Evolutionary conservation across 2,888 invertebrate genomes (phyloP).

Genomic region (Steinernema scapterisci): DNA sequence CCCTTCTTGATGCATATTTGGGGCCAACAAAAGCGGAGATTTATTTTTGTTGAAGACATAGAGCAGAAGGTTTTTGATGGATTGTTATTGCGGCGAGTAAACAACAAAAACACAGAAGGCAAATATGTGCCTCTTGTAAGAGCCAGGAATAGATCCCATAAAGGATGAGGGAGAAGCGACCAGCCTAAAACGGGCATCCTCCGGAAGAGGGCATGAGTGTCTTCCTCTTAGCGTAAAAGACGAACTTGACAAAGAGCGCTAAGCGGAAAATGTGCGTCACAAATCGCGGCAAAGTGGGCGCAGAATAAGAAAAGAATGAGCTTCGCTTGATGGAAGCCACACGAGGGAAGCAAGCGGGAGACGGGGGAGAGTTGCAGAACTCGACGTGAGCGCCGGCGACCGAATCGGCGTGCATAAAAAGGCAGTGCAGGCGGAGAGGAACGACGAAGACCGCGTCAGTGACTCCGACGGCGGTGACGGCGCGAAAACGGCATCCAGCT

Average conservation of each 20-base stretch:
- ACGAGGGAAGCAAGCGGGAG: too few relatives aligned
- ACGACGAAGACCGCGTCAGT: too few relatives aligned
- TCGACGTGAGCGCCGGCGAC: neutral
- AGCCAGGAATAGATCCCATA: too few relatives aligned
- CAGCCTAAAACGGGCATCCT: neutral
- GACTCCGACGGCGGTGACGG: neutral
- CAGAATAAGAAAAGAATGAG: neutral
- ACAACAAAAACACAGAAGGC: neutral
- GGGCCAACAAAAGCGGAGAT: neutral
- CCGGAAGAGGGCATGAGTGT: neutral
- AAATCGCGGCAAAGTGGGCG: conserved; percentile 27
- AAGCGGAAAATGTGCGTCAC: neutral
- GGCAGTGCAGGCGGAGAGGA: neutral
- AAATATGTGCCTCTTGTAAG: neutral
- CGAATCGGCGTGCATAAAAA: conserved; percentile 23
- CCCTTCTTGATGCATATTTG: too few relatives aligned
- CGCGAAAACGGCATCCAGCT: conserved; percentile 22
- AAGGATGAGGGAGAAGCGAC: too few relatives aligned
- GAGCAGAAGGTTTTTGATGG: neutral
- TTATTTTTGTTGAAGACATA: neutral
- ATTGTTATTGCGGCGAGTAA: neutral
- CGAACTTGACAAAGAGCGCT: neutral
- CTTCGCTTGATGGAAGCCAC: too few relatives aligned
- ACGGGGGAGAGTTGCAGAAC: neutral
- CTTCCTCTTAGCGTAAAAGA: neutral